A percentile compares a stretch with the other conserved stretches of the same genome.
Evolutionary conservation across 2,888 invertebrate species (phyloP).

Genomic region (Pycnomerus fuliginosus): DNA sequence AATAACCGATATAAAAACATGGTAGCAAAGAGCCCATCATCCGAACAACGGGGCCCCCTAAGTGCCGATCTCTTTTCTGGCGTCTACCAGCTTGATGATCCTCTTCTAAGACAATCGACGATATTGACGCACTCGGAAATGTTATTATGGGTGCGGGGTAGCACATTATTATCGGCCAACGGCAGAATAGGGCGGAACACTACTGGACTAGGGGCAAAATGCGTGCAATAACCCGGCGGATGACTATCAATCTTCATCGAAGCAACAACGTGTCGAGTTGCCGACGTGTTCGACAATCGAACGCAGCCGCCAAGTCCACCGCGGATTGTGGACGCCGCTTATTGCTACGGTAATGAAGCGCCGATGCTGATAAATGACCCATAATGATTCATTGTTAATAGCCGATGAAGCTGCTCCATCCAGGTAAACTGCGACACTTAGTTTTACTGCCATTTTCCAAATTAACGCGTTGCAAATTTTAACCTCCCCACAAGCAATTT

Average conservation of each 20-base stretch:
- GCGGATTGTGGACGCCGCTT: constrained; percentile 38
- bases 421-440: constrained; percentile 36
- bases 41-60: constrained; percentile 35
- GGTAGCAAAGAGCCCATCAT: constrained; percentile 28
- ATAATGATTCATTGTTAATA: constrained; percentile 49
- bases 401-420: constrained; percentile 34
- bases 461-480: no score
- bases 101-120: constrained; percentile 43
- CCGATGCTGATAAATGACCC: constrained; percentile 48
- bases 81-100: constrained; percentile 44
- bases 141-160: constrained; percentile 42
- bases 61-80: constrained; percentile 40
- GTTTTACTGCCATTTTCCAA: not conserved
- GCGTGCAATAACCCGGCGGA: constrained; percentile 22
- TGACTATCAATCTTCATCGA: constrained; percentile 46
- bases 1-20: constrained; percentile 40
- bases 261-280: constrained; percentile 46
- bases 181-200: constrained; percentile 35
- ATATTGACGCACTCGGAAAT: constrained; percentile 39
- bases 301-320: constrained; percentile 22
- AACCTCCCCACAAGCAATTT: no score
- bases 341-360: constrained; percentile 47
- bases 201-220: constrained; percentile 20
- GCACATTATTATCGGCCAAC: constrained; percentile 40
- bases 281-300: constrained; percentile 22